Base-by-base conservation (phyloP, 2,888 invertebrate species). In the Empis stercorea region DNA sequence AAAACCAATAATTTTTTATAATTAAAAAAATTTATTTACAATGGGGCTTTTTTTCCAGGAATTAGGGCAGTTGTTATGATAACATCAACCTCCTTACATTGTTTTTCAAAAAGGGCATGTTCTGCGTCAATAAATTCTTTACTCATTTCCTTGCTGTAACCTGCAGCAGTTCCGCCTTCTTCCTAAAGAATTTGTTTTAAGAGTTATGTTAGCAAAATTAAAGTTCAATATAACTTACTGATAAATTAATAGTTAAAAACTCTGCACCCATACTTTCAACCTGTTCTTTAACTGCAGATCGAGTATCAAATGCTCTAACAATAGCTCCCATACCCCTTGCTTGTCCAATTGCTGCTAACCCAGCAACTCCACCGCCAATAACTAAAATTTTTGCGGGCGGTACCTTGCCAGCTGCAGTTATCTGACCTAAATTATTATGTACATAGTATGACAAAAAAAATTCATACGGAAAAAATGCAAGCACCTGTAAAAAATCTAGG, bases 281-380 rank as follows among this genome's bases (percentile, higher is more conserved):
- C 71, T 87, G 87, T 61, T 87, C 87, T 57, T 84, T 78, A 30
- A 87, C 87, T 5, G 84, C 86, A 5, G 84, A 79, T 49, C 91
- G 71, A 0, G 89, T 91, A 66, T 92, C 91, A 66, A 92, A 92
- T 45, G 84, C 88, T 48, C 89, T 72, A 1, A 91, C 91, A 50
- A 91, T 81, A 48, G 91, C 91, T 14, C 91, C 92, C 87, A 92
- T 87, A 67, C 84, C 76, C 74, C 76, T 81, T 59, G 91, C 89
- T 59, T 88, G 87, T 23, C 52, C 54, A 45, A 86, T 81, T 23
- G 91, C 87, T 27, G 88, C 83, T 54, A 92, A 71, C 41, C 91
- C 92, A 38, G 92, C 91, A 41, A 92, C 92, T 45, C 92, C 91
- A 43, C 88, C 91, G 52, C 92, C 92, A 56, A 92, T 81, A 34